Conservation (phyloP, 1,140 invertebrate genomes). For the Rhysida immarginata region DNA sequence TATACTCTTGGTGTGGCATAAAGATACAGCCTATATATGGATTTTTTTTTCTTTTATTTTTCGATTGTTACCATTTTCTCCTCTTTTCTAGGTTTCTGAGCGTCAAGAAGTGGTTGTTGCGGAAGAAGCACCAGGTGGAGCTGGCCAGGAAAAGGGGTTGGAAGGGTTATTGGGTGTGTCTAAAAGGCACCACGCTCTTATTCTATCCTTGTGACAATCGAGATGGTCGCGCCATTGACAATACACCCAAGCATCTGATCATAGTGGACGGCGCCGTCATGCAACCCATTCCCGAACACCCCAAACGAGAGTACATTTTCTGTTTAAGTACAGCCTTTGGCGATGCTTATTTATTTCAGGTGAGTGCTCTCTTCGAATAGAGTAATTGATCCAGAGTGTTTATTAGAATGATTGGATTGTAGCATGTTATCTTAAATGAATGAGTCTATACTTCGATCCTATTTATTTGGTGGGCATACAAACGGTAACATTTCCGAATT, state of each 20-base stretch:
- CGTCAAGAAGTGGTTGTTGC: conserved; percentile 94
- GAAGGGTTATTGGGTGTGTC: conserved; percentile 96
- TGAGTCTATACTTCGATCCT: too few relatives aligned
- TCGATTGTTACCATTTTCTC: too few relatives aligned
- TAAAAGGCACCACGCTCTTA: conserved; percentile 89
- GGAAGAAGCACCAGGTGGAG: conserved; percentile 93
- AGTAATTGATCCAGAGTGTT: background rate
- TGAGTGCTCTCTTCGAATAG: too few relatives aligned
- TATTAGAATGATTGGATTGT: background rate
- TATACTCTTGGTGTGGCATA: too few relatives aligned
- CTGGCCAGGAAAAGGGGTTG: conserved; percentile 85
- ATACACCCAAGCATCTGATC: conserved; percentile 84
- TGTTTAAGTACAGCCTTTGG: conserved; percentile 94
- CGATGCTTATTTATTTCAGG: conserved; percentile 94
- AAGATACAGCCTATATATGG: too few relatives aligned
- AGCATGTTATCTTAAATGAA: background rate
- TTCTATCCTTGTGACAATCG: conserved; percentile 93
- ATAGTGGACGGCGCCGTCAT: conserved; percentile 95
- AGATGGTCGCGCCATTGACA: conserved; percentile 70
- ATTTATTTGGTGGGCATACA: too few relatives aligned
- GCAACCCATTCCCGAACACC: conserved; percentile 96
- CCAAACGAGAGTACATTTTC: conserved; percentile 93
- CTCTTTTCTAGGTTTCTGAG: conserved; percentile 66
- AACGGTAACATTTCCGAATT: too few relatives aligned
- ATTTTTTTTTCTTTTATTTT: too few relatives aligned